Conservation (phyloP, 2,888 invertebrate species). For the Drosophila greeni region DNA sequence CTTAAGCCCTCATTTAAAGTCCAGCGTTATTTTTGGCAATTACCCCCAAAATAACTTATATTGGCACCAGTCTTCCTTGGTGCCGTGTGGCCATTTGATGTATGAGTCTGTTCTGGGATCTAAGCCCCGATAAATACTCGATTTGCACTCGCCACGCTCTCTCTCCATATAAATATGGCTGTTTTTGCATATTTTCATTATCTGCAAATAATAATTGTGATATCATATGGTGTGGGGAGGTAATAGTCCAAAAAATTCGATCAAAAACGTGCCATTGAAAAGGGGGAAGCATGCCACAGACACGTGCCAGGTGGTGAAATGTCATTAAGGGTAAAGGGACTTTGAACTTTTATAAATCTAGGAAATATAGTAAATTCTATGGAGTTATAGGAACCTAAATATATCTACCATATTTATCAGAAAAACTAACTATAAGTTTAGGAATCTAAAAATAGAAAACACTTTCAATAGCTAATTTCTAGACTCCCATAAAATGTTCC, state of each 20-base stretch:
- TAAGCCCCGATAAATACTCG: slow-evolving; percentile 38
- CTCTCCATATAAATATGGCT: slow-evolving; percentile 35
- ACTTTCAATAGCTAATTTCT: too few relatives aligned
- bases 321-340: too few relatives aligned
- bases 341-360: not conserved
- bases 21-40: slow-evolving; percentile 32
- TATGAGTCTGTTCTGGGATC: slow-evolving; percentile 22
- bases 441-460: not conserved
- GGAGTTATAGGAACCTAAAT: too few relatives aligned
- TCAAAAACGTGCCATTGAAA: slow-evolving; percentile 54
- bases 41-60: slow-evolving; percentile 19
- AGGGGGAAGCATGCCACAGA: slow-evolving; percentile 43
- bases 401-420: too few relatives aligned
- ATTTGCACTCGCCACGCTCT: slow-evolving; percentile 26
- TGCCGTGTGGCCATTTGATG: slow-evolving; percentile 57
- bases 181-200: slow-evolving; percentile 46
- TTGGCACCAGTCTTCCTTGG: slow-evolving; percentile 18
- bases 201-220: slow-evolving; percentile 23
- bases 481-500: not conserved
- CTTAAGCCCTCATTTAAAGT: slow-evolving; percentile 9
- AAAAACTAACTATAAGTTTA: not conserved
- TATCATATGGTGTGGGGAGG: slow-evolving; percentile 43
- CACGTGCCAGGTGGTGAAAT: slow-evolving; percentile 50
- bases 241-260: slow-evolving; percentile 25
- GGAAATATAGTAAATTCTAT: not conserved